Evolutionary conservation across 2,797 vertebrate species (phyloP), one percentile per base, ranked within the genome.

Genomic region (Chanos chanos): DNA sequence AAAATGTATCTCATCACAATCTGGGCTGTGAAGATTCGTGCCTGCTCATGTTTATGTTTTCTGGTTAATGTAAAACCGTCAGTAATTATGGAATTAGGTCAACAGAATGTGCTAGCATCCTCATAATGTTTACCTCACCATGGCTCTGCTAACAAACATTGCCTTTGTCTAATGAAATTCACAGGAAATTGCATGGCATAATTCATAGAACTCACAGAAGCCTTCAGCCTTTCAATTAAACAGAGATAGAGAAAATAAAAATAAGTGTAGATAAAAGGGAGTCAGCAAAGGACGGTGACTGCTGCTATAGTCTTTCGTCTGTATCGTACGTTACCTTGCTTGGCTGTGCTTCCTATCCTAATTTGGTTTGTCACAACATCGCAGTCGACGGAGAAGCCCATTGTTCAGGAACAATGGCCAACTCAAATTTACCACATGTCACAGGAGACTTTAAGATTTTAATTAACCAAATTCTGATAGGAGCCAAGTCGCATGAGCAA

Each of bases 131-230:
- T 57, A 67, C 71, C 61, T 60, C 60, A 43, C 16, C 65, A 64
- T 60, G 44, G 62, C 34, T 48, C 60, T 56, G 37, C 55, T 18
- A 43, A 59, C 36, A 25, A 69, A 66, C 55, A 63, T 79, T 83
- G 77, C 68, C 48, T 25, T 64, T 52, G 30, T n/a, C 64, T 79
- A 72, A 80, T 82, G 70, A 82, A 78, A 85, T 85, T 73, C 76
- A 76, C 75, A 83, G 68, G 79, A 74, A 78, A 86, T 75, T 77
- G 63, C 77, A 67, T 77, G 73, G 72, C 78, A 36, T 30, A 31
- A 43, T 64, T 64, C 76, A 73, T 73, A 81, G 77, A 79, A 67
- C 60, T 85, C 69, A 75, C 81, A 28, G 56, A 77, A 82, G 74
- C 67, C 40, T 27, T 3, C 66, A 63, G 67, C 62, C 43, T 84